Evolutionary conservation across 2,888 invertebrate genomes (phyloP).

Genomic region (Scotopteryx bipunctaria): DNA sequence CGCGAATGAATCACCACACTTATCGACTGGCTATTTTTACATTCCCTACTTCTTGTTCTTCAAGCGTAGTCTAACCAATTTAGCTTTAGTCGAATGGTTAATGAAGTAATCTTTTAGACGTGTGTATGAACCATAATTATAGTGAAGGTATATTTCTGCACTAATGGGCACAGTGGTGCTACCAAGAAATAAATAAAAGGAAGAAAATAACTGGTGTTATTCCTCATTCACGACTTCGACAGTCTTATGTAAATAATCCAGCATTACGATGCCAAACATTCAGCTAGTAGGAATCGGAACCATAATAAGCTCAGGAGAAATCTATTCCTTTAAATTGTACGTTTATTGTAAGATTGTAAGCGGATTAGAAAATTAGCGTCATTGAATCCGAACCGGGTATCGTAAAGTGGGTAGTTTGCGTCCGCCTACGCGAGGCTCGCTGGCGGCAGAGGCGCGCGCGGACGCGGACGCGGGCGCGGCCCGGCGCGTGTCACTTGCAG

Average conservation of each 20-base stretch:
- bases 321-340: conserved; percentile 42
- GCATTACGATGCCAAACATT: conserved; percentile 38
- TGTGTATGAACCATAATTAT: no score
- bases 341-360: conserved; percentile 52
- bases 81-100: neutral
- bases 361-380: conserved; percentile 62
- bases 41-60: neutral
- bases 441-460: conserved; percentile 17
- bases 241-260: conserved; percentile 23
- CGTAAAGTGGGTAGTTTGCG: conserved; percentile 53
- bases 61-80: neutral
- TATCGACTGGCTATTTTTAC: conserved; percentile 1
- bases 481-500: conserved; percentile 69
- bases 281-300: conserved; percentile 27
- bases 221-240: conserved; percentile 16
- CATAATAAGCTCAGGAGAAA: conserved; percentile 34
- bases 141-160: no score
- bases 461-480: conserved; percentile 32
- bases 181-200: no score
- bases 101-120: neutral
- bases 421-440: conserved; percentile 36
- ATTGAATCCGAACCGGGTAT: conserved; percentile 43
- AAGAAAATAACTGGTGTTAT: conserved; percentile 9
- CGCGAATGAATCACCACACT: conserved; percentile 30
- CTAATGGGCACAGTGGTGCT: no score